Percentiles rank a stretch among this genome's conserved stretches.
Conservation (phyloP, 2,113 vertebrate genomes). For the Lampris megalopsis region DNA sequence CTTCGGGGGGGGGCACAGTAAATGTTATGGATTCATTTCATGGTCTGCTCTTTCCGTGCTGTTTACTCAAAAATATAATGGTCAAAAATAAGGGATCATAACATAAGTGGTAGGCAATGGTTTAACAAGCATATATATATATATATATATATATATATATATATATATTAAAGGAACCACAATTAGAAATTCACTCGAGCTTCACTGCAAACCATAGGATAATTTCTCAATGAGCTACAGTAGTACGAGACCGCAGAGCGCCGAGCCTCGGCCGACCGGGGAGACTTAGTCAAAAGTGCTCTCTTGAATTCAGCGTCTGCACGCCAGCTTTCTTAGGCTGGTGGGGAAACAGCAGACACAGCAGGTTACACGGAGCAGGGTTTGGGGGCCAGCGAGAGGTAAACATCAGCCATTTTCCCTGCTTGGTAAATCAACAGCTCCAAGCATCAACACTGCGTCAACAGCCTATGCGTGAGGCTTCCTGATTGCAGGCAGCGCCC, state of each 20-base stretch:
- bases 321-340: slow-evolving; percentile 33
- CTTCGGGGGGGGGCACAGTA: slow-evolving; percentile 44
- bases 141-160: neutral
- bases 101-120: slow-evolving; percentile 15
- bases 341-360: slow-evolving; percentile 47
- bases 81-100: slow-evolving; percentile 35
- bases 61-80: slow-evolving; percentile 47
- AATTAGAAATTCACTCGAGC: neutral
- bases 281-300: slow-evolving; percentile 26
- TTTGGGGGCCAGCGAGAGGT: slow-evolving; percentile 49
- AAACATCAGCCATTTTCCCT: slow-evolving; percentile 59
- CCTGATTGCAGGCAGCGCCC: slow-evolving; percentile 56
- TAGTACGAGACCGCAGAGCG: slow-evolving; percentile 1
- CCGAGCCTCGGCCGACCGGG: slow-evolving; percentile 3
- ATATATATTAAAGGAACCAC: no score
- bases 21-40: slow-evolving; percentile 60
- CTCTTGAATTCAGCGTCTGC: slow-evolving; percentile 48
- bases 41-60: slow-evolving; percentile 40
- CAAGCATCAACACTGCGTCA: slow-evolving; percentile 67
- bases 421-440: slow-evolving; percentile 65
- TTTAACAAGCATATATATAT: slow-evolving; percentile 12
- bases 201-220: slow-evolving; percentile 17
- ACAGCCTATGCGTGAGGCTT: slow-evolving; percentile 49
- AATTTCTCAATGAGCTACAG: slow-evolving; percentile 22
- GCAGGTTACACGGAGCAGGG: slow-evolving; percentile 49